Conservation (phyloP, 2,888 invertebrate genomes). For the Tethea ocularis region DNA sequence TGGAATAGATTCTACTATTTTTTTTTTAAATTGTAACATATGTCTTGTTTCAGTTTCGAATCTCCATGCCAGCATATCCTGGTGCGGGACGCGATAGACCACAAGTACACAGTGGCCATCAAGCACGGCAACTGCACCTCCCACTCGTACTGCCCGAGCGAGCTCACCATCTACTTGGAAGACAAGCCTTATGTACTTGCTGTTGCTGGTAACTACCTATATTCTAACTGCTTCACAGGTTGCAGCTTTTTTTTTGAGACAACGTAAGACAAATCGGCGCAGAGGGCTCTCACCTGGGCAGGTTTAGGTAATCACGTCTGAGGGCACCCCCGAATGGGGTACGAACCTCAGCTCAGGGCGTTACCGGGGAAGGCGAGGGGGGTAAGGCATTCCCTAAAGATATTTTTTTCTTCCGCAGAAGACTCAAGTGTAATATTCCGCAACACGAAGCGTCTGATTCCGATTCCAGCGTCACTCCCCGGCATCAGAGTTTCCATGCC, state of each 20-base stretch:
- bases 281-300: no score
- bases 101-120: constrained; percentile 87
- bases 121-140: constrained; percentile 73
- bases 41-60: constrained; percentile 83
- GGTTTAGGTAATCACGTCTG: no score
- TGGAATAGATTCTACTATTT: no score
- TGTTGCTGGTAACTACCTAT: constrained; percentile 61
- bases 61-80: constrained; percentile 91
- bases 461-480: constrained; percentile 89
- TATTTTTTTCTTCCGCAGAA: constrained; percentile 54
- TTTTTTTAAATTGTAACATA: no score
- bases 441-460: constrained; percentile 80
- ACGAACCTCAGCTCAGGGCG: no score
- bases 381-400: not conserved
- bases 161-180: constrained; percentile 87
- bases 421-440: constrained; percentile 81
- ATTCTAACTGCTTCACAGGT: not conserved
- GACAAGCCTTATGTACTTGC: constrained; percentile 85
- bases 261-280: no score
- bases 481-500: constrained; percentile 89
- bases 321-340: no score
- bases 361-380: no score
- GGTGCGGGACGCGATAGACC: constrained; percentile 87
- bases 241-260: no score
- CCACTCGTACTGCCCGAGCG: constrained; percentile 57